Conservation (phyloP, 2,888 invertebrate genomes). For the Papilio demoleus region DNA sequence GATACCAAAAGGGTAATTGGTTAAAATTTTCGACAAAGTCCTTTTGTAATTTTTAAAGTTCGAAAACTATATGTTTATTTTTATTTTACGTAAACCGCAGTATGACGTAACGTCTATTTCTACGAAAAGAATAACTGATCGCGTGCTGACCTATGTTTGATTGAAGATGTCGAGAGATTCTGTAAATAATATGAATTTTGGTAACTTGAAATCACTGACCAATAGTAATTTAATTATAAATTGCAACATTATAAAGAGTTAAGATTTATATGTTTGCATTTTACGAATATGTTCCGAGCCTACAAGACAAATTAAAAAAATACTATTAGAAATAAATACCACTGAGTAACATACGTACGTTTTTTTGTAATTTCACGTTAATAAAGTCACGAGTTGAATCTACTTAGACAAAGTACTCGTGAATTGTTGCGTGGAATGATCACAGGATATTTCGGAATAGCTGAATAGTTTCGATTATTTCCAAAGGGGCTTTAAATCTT, state of each 20-base stretch:
- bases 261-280: too few species aligned
- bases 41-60: too few species aligned
- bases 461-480: background rate
- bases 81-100: conserved; percentile 5
- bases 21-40: too few species aligned
- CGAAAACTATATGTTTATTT: background rate
- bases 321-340: too few species aligned
- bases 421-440: background rate
- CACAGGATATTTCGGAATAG: background rate
- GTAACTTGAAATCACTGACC: background rate
- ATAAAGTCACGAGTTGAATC: too few species aligned
- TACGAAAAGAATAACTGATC: conserved; percentile 3
- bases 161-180: conserved; percentile 20
- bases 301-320: too few species aligned
- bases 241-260: too few species aligned
- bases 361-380: too few species aligned
- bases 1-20: background rate
- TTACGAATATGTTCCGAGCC: too few species aligned
- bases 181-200: conserved; percentile 7
- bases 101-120: conserved; percentile 22
- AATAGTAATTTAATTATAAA: background rate
- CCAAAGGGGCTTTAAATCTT: conserved; percentile 20
- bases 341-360: too few species aligned
- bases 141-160: conserved; percentile 27
- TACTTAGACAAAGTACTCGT: too few species aligned